Evolutionary conservation across 2,113 vertebrate genomes (phyloP), one percentile per base, ranked within the genome.

Genomic region (Nothoprocta pentlandii): DNA sequence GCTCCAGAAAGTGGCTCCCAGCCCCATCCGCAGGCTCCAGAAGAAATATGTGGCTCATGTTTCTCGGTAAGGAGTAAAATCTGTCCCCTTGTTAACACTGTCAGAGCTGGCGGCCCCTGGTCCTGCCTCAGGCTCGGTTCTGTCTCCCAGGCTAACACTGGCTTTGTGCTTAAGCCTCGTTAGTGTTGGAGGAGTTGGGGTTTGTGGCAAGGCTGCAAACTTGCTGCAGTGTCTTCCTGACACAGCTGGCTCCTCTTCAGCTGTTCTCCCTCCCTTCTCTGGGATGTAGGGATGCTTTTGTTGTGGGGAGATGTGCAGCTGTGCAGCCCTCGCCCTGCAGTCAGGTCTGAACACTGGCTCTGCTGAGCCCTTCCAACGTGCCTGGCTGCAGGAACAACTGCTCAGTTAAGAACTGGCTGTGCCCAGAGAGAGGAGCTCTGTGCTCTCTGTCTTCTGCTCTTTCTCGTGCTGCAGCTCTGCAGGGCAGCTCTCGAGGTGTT

Each of bases 21-120:
- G 99, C 91, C 99, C 99, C 42, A 99, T 99, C 79, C 98, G 99
- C 58, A 98, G 99, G 47, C 98, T 99, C 23, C 99, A 99, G 86
- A 99, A 99, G 98, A 99, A 99, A 95, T 99, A 99, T 0, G 99
- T 99, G 6, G 98, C 99, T 71, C 99, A 98, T 0, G 99, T 99
- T 36, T 99, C 99, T 90, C 98, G 99, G 99, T 99, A 90, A 96
- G 98, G 32, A 66, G 51, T 34, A 62, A 77, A 70, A 74, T 21
- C 4, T 69, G n/a, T 41, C 42, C 15, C 34, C 90, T 78, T 6
- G 0, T 21, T n/a, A 91, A 34, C 42, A 0, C 0, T 30, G 28
- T 64, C 23, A 74, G 36, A 73, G 68, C 53, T 58, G 53, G 58
- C 53, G 68, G 74, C 78, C 66, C 91, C 42, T 87, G 53, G 16